Base-by-base conservation (phyloP, 1,140 invertebrate genomes). In the Goniozus legneri region DNA sequence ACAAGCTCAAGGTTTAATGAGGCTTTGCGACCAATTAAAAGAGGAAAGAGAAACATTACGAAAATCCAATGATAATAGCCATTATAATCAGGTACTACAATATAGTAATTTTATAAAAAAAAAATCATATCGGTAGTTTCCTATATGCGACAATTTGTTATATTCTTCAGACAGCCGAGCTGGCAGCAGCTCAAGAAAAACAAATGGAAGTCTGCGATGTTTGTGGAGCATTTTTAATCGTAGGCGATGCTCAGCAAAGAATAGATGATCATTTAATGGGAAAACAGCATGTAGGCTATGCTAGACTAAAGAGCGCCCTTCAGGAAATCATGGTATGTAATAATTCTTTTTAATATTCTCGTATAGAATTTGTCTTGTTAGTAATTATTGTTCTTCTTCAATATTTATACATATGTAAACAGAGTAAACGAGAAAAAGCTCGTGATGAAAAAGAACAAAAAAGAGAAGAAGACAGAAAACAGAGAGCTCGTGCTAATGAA, bases 121-220 rank as follows among this genome's bases (percentile, higher is more conserved):
- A 15, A n/a, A 15, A 40, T 41, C 15, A 13, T 27, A 30, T 31
- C 44, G 13, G 8, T 40, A 15, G 1, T 33, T 55, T 31, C 38
- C 41, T 20, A 40, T 32, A 39, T 15, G 8, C 14, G 30, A 24
- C 30, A 14, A 8, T 43, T 43, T 34, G n/a, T n/a, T n/a, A 8
- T 30, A 44, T n/a, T 44, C 55, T 60, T 12, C 12, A 75, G 74
- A 86, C 86, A 31, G 86, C 87, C 3, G 86, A 91, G 71, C 75
- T 90, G 58, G 90, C 88, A 42, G 86, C 85, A 16, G 87, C 88
- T 22, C 91, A 91, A 68, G 92, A 95, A 73, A 98, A 97, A 71
- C 92, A 95, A 69, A 98, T 99, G 96, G 95, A 98, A 77, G 95
- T 98, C 2, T 99, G 97, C 77, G 90, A 95, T 60, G 92, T 97